These are phyloP conservation scores for Anguilla anguilla DNA, from an alignment of 2,797 vertebrate species.

Conservation along the genomic window DNA sequence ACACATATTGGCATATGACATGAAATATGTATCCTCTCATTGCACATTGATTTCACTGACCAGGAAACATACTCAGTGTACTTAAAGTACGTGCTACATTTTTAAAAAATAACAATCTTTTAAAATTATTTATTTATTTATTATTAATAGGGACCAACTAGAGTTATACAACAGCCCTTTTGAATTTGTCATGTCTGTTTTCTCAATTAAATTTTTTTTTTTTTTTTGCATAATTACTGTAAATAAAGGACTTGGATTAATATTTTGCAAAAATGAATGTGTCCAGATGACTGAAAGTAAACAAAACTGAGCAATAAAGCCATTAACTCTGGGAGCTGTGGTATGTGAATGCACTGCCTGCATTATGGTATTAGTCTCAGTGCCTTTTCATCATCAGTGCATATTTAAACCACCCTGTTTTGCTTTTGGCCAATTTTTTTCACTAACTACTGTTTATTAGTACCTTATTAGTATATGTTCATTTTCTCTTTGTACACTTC, in stretches of 20 bases:
- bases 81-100: conserved; percentile 67
- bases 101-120: conserved; percentile 53
- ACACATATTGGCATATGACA: conserved; percentile 53
- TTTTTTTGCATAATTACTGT: background rate
- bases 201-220: background rate
- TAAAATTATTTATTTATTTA: conserved; percentile 32
- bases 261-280: background rate
- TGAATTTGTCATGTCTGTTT: conserved; percentile 70
- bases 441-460: background rate
- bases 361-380: no score
- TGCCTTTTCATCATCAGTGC: background rate
- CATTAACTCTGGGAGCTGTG: background rate
- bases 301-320: background rate
- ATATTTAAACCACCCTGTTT: background rate
- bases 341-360: background rate
- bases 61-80: conserved; percentile 25
- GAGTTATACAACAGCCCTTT: conserved; percentile 74
- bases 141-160: conserved; percentile 50
- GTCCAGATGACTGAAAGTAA: background rate
- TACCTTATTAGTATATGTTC: background rate
- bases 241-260: background rate
- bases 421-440: background rate
- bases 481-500: background rate
- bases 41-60: conserved; percentile 37
- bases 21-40: conserved; percentile 33